These are phyloP conservation scores for Paracanthobrama guichenoti DNA, from an alignment of 2,113 vertebrate species.

Conservation along the genomic window DNA sequence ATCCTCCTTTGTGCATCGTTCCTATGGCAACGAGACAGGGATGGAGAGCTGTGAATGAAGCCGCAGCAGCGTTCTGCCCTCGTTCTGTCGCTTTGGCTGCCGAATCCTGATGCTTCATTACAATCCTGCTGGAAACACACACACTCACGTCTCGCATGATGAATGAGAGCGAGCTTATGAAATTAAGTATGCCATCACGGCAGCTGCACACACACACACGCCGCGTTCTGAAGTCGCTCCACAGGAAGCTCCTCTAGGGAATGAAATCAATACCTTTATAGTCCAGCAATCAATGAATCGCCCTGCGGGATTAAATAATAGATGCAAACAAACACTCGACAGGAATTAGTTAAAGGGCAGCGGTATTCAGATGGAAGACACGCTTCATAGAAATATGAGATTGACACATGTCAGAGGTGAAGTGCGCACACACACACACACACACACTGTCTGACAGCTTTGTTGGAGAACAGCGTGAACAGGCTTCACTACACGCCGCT, in stretches of 20 bases:
- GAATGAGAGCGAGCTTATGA: not conserved
- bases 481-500: not conserved
- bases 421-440: not conserved
- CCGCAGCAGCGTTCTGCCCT: not conserved
- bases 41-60: not conserved
- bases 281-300: not conserved
- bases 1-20: constrained; percentile 35
- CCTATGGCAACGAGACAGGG: constrained; percentile 45
- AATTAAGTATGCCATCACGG: not conserved
- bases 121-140: not conserved
- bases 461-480: not conserved
- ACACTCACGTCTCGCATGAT: constrained; percentile 4
- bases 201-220: not conserved
- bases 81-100: not conserved
- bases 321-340: not conserved
- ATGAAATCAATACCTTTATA: constrained; percentile 12
- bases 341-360: not conserved
- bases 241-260: constrained; percentile 9
- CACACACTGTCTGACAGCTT: not conserved
- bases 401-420: not conserved
- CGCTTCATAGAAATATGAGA: not conserved
- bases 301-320: not conserved
- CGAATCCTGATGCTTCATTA: constrained; percentile 22
- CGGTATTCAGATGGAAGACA: not conserved
- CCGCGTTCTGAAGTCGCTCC: not conserved